These are phyloP conservation scores for Arrhopalites spinosus DNA, from an alignment of 2,888 invertebrate species.

Conservation along the genomic window DNA sequence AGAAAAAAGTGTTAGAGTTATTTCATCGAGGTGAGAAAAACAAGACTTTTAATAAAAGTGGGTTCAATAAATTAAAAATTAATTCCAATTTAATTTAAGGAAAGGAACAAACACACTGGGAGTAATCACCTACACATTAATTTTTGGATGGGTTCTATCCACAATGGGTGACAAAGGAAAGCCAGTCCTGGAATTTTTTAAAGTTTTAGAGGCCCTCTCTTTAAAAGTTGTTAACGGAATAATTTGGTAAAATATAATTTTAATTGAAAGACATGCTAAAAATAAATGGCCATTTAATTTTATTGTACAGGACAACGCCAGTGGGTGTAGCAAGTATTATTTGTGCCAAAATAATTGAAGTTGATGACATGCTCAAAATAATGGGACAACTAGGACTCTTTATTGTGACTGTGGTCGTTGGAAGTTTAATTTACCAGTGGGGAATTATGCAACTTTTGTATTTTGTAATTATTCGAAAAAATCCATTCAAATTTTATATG, in stretches of 20 bases:
- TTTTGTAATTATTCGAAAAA: slow-evolving; percentile 76
- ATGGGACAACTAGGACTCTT: slow-evolving; percentile 66
- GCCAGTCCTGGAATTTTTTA: slow-evolving; percentile 5
- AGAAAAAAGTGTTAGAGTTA: background rate
- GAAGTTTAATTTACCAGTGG: slow-evolving; percentile 82
- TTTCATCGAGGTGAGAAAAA: background rate
- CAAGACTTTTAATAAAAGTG: background rate
- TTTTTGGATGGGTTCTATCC: slow-evolving; percentile 13
- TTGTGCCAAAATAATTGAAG: slow-evolving; percentile 77
- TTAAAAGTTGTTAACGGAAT: slow-evolving; percentile 14
- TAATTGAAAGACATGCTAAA: no score
- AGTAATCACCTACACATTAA: slow-evolving; percentile 25
- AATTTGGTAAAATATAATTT: slow-evolving; percentile 30
- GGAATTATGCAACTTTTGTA: slow-evolving; percentile 84
- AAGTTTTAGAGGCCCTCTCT: slow-evolving; percentile 15
- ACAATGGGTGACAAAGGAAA: slow-evolving; percentile 19
- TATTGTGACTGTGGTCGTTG: slow-evolving; percentile 79
- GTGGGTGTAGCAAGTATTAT: slow-evolving; percentile 83
- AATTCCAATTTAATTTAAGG: background rate
- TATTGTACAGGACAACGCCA: slow-evolving; percentile 76
- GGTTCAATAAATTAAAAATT: no score
- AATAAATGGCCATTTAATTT: no score
- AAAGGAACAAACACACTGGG: slow-evolving; percentile 34
- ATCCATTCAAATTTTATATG: slow-evolving; percentile 85
- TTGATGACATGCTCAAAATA: slow-evolving; percentile 68